phyloP scores from a whole-genome alignment of 1,140 invertebrate species.

The Aphidius gifuensis region DNA sequence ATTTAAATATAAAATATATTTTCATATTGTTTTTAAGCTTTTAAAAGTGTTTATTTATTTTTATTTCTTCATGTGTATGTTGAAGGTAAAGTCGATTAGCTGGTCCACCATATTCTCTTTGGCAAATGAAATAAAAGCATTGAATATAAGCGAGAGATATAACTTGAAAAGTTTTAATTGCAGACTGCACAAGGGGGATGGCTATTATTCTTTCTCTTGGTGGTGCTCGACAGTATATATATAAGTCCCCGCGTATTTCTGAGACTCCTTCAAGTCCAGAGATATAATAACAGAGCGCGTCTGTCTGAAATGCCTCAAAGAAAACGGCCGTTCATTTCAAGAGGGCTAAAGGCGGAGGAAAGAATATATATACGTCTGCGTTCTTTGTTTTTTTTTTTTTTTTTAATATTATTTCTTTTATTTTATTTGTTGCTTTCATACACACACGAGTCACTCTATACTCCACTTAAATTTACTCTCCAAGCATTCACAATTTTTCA shows the following conservation, averaged over 20 bases:
- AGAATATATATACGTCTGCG: too few relatives aligned
- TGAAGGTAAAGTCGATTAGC: conserved; percentile 13
- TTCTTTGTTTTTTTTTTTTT: conserved; percentile 27
- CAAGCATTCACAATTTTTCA: conserved; percentile 43
- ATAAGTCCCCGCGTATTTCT: conserved; percentile 21
- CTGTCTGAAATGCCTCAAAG: conserved; percentile 39
- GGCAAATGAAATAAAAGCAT: neutral
- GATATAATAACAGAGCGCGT: conserved; percentile 53
- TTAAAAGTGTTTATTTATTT: neutral
- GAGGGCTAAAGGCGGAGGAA: too few relatives aligned
- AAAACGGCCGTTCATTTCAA: conserved; percentile 40
- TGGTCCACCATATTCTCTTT: conserved; percentile 10
- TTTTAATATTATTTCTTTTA: conserved; percentile 23
- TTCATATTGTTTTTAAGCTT: too few relatives aligned
- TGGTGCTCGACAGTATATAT: conserved; percentile 23
- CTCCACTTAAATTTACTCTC: conserved; percentile 11
- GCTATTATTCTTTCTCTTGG: conserved; percentile 51
- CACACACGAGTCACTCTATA: conserved; percentile 6
- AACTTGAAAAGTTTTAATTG: conserved; percentile 49
- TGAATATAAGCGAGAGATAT: conserved; percentile 12
- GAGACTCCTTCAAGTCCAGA: conserved; percentile 23
- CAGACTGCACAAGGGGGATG: conserved; percentile 42
- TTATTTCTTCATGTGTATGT: conserved; percentile 9
- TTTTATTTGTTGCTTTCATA: conserved; percentile 33
- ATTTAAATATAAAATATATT: too few relatives aligned